Conservation (phyloP, 2,113 vertebrate species). For the Melozone crissalis region DNA sequence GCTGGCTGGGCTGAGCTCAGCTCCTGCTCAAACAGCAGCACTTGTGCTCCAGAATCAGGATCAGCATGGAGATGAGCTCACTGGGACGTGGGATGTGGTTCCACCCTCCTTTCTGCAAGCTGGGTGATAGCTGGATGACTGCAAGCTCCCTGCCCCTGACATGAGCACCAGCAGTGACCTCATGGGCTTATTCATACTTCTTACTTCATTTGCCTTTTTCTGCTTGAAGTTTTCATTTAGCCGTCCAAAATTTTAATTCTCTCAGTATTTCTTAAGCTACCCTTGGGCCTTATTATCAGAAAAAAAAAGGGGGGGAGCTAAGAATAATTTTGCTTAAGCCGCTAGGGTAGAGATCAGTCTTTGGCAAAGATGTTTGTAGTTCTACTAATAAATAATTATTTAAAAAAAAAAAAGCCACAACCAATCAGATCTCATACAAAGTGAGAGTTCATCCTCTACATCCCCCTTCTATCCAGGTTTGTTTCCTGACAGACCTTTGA, state of each 20-base stretch:
- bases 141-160: neutral
- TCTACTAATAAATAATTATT: neutral
- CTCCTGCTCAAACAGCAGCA: neutral
- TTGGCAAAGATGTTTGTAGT: conserved; percentile 10
- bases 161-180: conserved; percentile 5
- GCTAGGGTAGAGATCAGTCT: neutral
- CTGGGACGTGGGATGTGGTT: neutral
- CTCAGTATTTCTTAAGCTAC: conserved; percentile 23
- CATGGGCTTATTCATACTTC: conserved; percentile 14
- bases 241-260: conserved; percentile 27
- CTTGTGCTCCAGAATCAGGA: neutral
- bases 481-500: neutral
- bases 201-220: conserved; percentile 25
- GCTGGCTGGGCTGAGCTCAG: conserved; percentile 25
- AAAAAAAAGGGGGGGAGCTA: neutral
- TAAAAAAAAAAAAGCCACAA: neutral
- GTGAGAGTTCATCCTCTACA: neutral
- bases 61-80: conserved; percentile 32
- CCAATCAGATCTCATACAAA: neutral
- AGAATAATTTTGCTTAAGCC: conserved; percentile 39
- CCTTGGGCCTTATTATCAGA: conserved; percentile 27
- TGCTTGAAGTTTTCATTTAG: neutral
- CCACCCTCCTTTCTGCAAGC: conserved; percentile 13
- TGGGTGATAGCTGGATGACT: neutral
- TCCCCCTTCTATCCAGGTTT: neutral